A percentile compares a stretch with the other conserved stretches of the same genome.
These are phyloP conservation scores for Vidua macroura DNA, from an alignment of 2,113 vertebrate species.

Conservation along the genomic window DNA sequence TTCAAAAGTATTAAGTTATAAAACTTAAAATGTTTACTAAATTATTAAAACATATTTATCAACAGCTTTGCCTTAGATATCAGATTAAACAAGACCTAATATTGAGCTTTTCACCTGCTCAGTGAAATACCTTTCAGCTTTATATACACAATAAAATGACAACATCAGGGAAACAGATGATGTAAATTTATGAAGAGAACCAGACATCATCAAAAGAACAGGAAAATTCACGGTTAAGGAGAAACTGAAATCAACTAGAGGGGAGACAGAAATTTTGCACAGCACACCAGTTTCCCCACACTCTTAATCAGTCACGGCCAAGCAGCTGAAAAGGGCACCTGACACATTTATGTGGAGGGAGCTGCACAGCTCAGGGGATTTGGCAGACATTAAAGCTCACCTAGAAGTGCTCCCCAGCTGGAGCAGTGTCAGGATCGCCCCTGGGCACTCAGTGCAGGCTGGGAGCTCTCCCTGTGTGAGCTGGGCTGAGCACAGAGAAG, in stretches of 20 bases:
- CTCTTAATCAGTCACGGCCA: not conserved
- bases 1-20: not conserved
- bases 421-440: not conserved
- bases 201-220: not conserved
- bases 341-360: not conserved
- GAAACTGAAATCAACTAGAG: not conserved
- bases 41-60: not conserved
- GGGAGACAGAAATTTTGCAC: not conserved
- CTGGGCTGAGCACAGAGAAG: not conserved
- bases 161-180: not conserved
- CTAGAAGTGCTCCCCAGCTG: not conserved
- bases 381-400: not conserved
- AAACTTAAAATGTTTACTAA: not conserved
- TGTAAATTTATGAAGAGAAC: not conserved
- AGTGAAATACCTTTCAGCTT: not conserved
- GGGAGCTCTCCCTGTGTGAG: not conserved
- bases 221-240: not conserved
- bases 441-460: not conserved
- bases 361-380: not conserved
- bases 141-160: not conserved
- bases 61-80: not conserved
- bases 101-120: not conserved
- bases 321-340: not conserved
- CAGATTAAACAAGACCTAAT: not conserved
- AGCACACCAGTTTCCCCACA: not conserved